Percentiles rank a stretch among this genome's conserved stretches.
phyloP scores from a whole-genome alignment of 1,140 invertebrate genomes.

The Batillaria attramentaria region DNA sequence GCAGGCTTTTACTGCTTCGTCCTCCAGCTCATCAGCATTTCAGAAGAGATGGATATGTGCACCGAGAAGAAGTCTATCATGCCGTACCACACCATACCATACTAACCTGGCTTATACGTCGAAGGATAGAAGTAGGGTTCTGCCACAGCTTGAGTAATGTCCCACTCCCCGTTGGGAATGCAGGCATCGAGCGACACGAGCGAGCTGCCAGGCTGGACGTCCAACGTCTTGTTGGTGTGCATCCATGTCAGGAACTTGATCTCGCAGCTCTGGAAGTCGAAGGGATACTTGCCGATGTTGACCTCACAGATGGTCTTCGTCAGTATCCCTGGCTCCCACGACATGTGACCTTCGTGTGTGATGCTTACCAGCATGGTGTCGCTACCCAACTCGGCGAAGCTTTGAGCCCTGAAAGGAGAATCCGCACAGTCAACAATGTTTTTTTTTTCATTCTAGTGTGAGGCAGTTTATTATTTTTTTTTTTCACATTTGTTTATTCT shows the following conservation, averaged over 20 bases:
- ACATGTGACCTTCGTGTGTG: slow-evolving; percentile 52
- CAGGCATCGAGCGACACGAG: slow-evolving; percentile 42
- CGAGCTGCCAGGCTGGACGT: slow-evolving; percentile 42
- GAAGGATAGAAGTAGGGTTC: slow-evolving; percentile 52
- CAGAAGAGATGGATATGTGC: too few relatives aligned
- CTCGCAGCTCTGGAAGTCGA: slow-evolving; percentile 62
- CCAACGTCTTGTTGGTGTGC: slow-evolving; percentile 62
- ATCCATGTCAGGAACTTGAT: slow-evolving; percentile 72
- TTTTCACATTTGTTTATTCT: too few relatives aligned
- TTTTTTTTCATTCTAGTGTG: too few relatives aligned
- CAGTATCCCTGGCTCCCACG: slow-evolving; percentile 63
- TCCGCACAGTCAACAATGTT: not conserved
- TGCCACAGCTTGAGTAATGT: slow-evolving; percentile 46
- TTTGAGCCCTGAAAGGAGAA: slow-evolving; percentile 53
- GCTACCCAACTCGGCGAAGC: slow-evolving; percentile 60
- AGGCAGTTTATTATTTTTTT: too few relatives aligned
- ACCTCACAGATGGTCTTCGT: slow-evolving; percentile 62
- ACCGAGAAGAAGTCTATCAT: too few relatives aligned
- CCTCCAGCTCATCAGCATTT: too few relatives aligned
- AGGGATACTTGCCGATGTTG: slow-evolving; percentile 61
- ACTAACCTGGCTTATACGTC: slow-evolving; percentile 42
- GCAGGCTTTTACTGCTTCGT: too few relatives aligned
- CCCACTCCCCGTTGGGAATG: slow-evolving; percentile 60
- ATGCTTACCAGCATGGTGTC: slow-evolving; percentile 60
- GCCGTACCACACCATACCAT: not conserved